Evolutionary conservation across 2,113 vertebrate species (phyloP).

Genomic region (Indicator indicator): DNA sequence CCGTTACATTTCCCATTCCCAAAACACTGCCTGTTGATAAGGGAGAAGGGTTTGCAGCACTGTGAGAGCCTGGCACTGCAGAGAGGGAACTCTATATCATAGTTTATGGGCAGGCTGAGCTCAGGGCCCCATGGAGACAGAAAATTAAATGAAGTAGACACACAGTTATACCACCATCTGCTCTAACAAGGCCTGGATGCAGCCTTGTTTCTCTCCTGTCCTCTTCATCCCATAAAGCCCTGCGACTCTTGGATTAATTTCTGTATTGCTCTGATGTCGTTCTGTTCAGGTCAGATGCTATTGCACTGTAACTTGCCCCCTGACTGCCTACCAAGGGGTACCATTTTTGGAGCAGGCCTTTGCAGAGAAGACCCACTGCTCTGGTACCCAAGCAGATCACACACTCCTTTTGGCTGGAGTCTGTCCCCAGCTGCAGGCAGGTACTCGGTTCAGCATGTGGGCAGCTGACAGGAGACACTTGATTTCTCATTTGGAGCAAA

Average conservation of each 20-base stretch:
- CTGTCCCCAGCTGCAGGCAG: not conserved
- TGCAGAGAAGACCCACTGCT: not conserved
- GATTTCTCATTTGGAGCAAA: not conserved
- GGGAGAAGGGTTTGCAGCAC: not conserved
- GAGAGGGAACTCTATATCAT: not conserved
- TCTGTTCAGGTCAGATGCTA: not conserved
- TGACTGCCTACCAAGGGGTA: rapidly evolving
- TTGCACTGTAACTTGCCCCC: not conserved
- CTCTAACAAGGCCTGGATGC: not conserved
- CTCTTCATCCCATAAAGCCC: not conserved
- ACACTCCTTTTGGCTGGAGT: not conserved
- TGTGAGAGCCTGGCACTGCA: rapidly evolving
- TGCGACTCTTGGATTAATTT: not conserved
- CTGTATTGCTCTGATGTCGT: not conserved
- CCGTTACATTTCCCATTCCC: not conserved
- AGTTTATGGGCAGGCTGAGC: not conserved
- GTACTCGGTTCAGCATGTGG: not conserved
- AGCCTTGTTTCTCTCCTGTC: not conserved
- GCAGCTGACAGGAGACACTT: not conserved
- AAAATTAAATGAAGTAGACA: not conserved
- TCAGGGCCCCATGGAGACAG: not conserved
- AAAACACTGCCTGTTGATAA: not conserved
- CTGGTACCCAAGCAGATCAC: not conserved
- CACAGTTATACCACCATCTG: not conserved
- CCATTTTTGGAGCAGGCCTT: not conserved